A percentile compares a stretch with the other conserved stretches of the same genome.
phyloP scores from a whole-genome alignment of 2,888 invertebrate species.

The Temnothorax ravouxi region DNA sequence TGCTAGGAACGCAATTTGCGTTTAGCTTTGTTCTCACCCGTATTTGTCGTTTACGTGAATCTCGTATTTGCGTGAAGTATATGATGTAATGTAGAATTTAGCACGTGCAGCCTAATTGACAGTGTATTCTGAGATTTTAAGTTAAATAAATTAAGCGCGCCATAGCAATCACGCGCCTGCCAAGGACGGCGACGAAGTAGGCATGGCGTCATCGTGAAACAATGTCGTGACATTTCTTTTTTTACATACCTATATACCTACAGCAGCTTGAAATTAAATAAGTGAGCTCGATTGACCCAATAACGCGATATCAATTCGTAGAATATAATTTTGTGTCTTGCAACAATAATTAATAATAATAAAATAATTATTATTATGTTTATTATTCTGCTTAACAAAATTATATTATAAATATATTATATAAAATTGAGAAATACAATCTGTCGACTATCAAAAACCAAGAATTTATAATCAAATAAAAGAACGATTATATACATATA shows the following conservation, averaged over 20 bases:
- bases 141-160: constrained; percentile 26
- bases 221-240: constrained; percentile 44
- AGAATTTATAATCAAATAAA: background rate
- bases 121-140: background rate
- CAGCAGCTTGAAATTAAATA: constrained; percentile 22
- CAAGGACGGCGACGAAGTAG: constrained; percentile 25
- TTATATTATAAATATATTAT: background rate
- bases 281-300: constrained; percentile 19
- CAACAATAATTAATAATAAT: too few relatives aligned
- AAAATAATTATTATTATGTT: background rate
- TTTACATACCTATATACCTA: constrained; percentile 5
- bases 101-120: background rate
- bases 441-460: background rate
- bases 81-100: background rate
- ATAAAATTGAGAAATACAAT: background rate
- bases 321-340: background rate
- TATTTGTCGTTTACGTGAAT: background rate
- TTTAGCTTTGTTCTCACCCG: background rate
- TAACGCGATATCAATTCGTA: background rate
- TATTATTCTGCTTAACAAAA: background rate
- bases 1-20: background rate
- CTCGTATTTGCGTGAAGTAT: background rate
- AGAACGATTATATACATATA: too few relatives aligned
- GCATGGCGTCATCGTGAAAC: constrained; percentile 45
- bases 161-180: background rate